phyloP scores from a whole-genome alignment of 2,113 vertebrate species.

The Chaenocephalus aceratus region DNA sequence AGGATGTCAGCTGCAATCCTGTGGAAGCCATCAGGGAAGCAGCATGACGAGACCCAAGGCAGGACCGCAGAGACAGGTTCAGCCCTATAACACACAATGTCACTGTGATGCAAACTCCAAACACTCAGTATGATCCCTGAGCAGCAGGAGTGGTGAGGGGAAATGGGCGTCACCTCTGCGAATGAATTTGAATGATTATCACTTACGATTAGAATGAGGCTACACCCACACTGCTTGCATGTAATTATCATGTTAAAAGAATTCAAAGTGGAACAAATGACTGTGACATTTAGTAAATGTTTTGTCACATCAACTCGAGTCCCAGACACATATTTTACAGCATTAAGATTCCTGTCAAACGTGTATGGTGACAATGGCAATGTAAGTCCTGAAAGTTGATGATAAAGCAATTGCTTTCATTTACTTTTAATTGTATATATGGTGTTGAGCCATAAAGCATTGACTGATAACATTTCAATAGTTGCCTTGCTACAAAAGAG shows the following conservation, averaged over 20 bases:
- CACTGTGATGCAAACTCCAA: constrained; percentile 17
- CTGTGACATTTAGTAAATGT: constrained; percentile 4
- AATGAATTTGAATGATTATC: constrained; percentile 19
- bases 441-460: neutral
- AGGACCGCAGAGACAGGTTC: too few relatives aligned
- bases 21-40: too few relatives aligned
- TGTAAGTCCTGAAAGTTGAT: neutral
- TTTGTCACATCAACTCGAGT: constrained; percentile 1
- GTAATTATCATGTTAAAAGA: neutral
- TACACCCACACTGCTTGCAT: neutral
- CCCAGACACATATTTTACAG: neutral
- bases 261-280: neutral
- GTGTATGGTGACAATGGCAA: neutral
- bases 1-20: too few relatives aligned
- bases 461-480: neutral
- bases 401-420: neutral
- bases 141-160: neutral
- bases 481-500: constrained; percentile 2
- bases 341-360: neutral
- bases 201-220: constrained; percentile 11
- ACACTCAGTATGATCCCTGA: constrained; percentile 22
- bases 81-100: neutral
- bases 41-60: too few relatives aligned
- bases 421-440: neutral
- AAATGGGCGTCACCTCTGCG: constrained; percentile 15